Percentiles rank a stretch among this genome's conserved stretches.
phyloP scores from a whole-genome alignment of 2,113 vertebrate genomes.

The Pseudonaja textilis region DNA sequence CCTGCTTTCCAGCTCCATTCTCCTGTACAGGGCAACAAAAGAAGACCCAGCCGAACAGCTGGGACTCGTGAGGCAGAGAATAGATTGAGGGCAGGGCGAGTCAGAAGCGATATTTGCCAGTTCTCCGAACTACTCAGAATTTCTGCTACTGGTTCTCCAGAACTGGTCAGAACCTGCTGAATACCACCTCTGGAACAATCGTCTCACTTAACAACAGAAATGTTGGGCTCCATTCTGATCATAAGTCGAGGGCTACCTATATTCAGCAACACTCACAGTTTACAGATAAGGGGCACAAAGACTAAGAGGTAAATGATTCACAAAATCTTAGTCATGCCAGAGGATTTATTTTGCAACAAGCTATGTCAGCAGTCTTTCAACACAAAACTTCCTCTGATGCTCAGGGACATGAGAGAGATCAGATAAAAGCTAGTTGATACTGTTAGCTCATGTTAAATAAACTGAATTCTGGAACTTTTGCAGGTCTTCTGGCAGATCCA shows the following conservation, averaged over 20 bases:
- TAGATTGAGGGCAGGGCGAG: no score
- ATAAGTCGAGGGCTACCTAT: background rate
- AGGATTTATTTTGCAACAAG: background rate
- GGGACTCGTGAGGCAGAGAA: no score
- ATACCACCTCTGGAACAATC: no score
- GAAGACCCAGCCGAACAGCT: no score
- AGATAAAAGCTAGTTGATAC: background rate
- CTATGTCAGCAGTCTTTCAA: background rate
- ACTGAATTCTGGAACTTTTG: background rate
- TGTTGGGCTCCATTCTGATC: background rate
- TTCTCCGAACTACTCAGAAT: no score
- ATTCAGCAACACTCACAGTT: background rate
- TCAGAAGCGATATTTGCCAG: no score
- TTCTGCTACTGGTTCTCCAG: no score
- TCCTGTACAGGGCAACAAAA: no score
- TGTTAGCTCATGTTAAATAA: background rate
- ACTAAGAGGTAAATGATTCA: background rate
- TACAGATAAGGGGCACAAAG: background rate
- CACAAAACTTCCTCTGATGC: background rate
- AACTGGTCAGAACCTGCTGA: no score
- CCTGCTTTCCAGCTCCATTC: no score
- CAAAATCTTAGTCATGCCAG: background rate
- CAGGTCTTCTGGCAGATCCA: background rate
- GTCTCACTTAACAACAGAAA: background rate
- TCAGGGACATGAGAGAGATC: background rate